Evolutionary conservation across 1,140 invertebrate species (phyloP).

Genomic region (Listronotus oregonensis): DNA sequence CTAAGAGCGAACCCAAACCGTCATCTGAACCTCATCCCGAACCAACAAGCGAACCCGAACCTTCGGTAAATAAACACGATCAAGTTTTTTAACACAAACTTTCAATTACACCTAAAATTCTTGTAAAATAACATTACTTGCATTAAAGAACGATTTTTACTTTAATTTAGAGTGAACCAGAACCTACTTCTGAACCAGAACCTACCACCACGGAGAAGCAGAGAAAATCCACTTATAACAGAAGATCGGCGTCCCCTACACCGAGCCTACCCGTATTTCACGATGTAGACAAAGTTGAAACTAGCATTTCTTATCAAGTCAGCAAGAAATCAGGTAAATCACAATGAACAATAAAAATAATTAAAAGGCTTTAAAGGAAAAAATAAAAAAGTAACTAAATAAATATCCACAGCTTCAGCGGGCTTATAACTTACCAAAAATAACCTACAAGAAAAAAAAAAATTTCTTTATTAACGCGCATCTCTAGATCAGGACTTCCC

Average conservation of each 20-base stretch:
- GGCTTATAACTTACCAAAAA: too few relatives aligned
- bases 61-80: conserved; percentile 46
- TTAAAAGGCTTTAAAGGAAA: too few relatives aligned
- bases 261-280: conserved; percentile 41
- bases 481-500: too few relatives aligned
- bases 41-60: conserved; percentile 51
- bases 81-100: not conserved
- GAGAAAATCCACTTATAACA: conserved; percentile 55
- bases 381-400: too few relatives aligned
- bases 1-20: conserved; percentile 52
- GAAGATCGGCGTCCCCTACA: conserved; percentile 55
- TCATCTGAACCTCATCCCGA: conserved; percentile 54
- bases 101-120: not conserved
- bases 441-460: too few relatives aligned
- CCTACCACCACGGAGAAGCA: conserved; percentile 43
- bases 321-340: conserved; percentile 64
- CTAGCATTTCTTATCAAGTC: conserved; percentile 65
- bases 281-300: conserved; percentile 60
- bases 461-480: too few relatives aligned
- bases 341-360: too few relatives aligned
- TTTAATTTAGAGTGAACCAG: conserved; percentile 48
- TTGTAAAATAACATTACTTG: not conserved
- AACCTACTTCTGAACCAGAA: conserved; percentile 52
- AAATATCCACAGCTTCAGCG: too few relatives aligned
- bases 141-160: too few relatives aligned